phyloP scores from a whole-genome alignment of 2,797 vertebrate species.

The Crenichthys baileyi region DNA sequence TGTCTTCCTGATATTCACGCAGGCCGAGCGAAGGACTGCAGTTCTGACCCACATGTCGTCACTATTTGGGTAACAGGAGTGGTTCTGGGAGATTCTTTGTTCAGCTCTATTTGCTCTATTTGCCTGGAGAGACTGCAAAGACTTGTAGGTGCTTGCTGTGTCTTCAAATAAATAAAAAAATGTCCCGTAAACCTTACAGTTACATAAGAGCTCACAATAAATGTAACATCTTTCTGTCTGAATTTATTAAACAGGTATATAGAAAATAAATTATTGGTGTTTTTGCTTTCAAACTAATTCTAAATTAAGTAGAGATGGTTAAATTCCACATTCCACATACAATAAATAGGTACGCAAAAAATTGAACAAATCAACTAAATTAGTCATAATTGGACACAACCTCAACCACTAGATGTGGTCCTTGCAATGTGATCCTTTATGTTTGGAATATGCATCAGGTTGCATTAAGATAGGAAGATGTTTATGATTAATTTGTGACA shows the following conservation, averaged over 20 bases:
- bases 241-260: not conserved
- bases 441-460: too few relatives aligned
- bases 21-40: not conserved
- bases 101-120: conserved; percentile 12
- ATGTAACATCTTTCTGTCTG: not conserved
- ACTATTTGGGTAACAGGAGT: conserved; percentile 9
- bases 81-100: conserved; percentile 24
- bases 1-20: not conserved
- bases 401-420: too few relatives aligned
- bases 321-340: too few relatives aligned
- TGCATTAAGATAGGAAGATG: too few relatives aligned
- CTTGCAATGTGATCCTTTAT: too few relatives aligned
- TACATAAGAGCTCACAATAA: not conserved
- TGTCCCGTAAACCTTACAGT: not conserved
- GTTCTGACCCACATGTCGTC: not conserved
- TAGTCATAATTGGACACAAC: too few relatives aligned
- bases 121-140: not conserved
- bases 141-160: not conserved
- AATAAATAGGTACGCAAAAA: too few relatives aligned
- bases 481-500: too few relatives aligned
- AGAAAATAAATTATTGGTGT: not conserved
- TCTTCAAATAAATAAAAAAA: not conserved
- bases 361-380: too few relatives aligned
- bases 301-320: too few relatives aligned
- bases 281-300: not conserved